A percentile compares a stretch with the other conserved stretches of the same genome.
phyloP scores from a whole-genome alignment of 2,888 invertebrate genomes.

The Chalcis sispes region DNA sequence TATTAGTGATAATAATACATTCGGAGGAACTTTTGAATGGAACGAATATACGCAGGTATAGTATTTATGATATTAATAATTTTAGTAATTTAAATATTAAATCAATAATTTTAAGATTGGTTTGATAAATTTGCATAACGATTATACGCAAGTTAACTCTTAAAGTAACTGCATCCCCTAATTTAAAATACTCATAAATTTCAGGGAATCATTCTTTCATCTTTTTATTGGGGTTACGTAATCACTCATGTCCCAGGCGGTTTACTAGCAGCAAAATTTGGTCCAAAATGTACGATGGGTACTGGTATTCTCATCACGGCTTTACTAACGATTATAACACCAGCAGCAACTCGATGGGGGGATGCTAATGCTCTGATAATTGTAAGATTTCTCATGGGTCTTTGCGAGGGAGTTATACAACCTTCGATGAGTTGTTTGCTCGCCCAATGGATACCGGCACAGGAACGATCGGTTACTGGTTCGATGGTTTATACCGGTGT shows the following conservation, averaged over 20 bases:
- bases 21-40: constrained; percentile 54
- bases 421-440: constrained; percentile 87
- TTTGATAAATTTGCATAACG: no score
- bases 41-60: constrained; percentile 59
- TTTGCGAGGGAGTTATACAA: constrained; percentile 88
- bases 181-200: constrained; percentile 16
- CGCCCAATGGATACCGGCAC: constrained; percentile 85
- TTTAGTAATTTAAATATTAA: no score
- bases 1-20: not conserved
- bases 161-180: no score
- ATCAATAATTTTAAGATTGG: no score
- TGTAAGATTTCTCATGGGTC: constrained; percentile 85
- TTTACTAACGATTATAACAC: constrained; percentile 86
- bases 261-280: constrained; percentile 85
- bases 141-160: no score
- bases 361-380: constrained; percentile 83
- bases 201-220: constrained; percentile 85
- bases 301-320: constrained; percentile 87
- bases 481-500: constrained; percentile 86
- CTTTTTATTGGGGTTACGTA: constrained; percentile 90
- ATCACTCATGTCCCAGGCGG: constrained; percentile 88
- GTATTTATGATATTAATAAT: no score
- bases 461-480: constrained; percentile 84
- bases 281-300: constrained; percentile 88
- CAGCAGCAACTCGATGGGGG: constrained; percentile 81